phyloP scores from a whole-genome alignment of 2,888 invertebrate genomes.

The Chloroclystis v-ata region DNA sequence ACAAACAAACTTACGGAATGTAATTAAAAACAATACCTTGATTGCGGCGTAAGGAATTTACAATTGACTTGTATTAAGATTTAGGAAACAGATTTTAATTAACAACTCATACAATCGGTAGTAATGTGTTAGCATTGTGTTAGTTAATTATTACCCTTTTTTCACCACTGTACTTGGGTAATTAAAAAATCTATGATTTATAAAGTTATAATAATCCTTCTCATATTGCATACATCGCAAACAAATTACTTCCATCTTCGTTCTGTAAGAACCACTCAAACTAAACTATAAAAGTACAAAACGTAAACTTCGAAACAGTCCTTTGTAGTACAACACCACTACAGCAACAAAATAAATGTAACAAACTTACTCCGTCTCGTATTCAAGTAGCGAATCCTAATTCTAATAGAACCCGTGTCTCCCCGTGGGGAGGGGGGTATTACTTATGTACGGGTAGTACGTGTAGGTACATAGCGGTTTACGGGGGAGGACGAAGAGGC shows the following conservation, averaged over 20 bases:
- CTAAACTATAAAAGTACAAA: too few species aligned
- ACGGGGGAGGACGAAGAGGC: constrained; percentile 64
- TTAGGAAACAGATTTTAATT: not conserved
- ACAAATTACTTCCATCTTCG: not conserved
- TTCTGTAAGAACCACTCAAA: too few species aligned
- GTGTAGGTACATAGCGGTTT: constrained; percentile 41
- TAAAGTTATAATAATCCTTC: too few species aligned
- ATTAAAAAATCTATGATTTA: too few species aligned
- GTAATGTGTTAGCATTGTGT: too few species aligned
- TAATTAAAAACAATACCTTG: constrained; percentile 14
- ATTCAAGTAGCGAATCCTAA: constrained; percentile 65
- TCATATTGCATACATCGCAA: too few species aligned
- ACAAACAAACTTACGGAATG: constrained; percentile 9
- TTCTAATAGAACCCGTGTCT: constrained; percentile 59
- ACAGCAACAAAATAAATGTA: constrained; percentile 40
- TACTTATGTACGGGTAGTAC: constrained; percentile 59
- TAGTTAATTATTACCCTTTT: too few species aligned
- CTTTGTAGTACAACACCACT: constrained; percentile 4
- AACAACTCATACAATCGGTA: too few species aligned
- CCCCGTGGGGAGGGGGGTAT: constrained; percentile 51
- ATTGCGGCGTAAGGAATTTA: not conserved
- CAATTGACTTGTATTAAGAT: constrained; percentile 16
- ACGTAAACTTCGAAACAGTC: too few species aligned
- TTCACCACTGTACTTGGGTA: too few species aligned
- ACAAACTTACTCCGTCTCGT: constrained; percentile 41